These are phyloP conservation scores for Macrotrachela quadricornifera DNA, from an alignment of 1,140 invertebrate species.

Conservation along the genomic window DNA sequence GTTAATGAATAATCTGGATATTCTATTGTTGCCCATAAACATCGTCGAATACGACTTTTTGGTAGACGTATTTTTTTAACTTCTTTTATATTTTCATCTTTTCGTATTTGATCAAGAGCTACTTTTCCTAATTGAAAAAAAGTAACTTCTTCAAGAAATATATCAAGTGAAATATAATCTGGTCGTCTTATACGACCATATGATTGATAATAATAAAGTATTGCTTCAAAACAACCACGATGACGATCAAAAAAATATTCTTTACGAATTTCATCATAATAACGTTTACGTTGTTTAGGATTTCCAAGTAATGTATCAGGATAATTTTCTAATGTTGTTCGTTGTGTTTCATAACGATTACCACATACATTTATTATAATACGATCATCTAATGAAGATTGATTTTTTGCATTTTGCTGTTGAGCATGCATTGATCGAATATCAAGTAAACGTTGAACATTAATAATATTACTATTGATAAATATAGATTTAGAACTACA, in stretches of 20 bases:
- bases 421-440: too few species aligned
- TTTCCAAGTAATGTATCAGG: not conserved
- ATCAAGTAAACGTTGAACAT: too few species aligned
- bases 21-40: too few species aligned
- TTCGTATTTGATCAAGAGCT: too few species aligned
- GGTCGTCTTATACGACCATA: not conserved
- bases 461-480: too few species aligned
- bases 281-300: not conserved
- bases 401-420: too few species aligned
- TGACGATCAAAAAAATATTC: not conserved
- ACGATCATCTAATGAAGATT: too few species aligned
- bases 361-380: not conserved
- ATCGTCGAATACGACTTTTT: too few species aligned
- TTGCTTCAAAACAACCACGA: not conserved
- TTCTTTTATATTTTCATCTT: slow-evolving; percentile 27
- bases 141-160: not conserved
- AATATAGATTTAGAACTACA: too few species aligned
- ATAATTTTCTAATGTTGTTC: not conserved
- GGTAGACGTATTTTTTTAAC: slow-evolving; percentile 15
- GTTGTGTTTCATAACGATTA: not conserved
- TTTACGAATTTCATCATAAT: not conserved
- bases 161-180: not conserved
- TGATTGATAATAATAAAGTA: not conserved
- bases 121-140: not conserved
- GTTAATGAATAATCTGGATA: too few species aligned